Conservation (phyloP, 2,113 vertebrate genomes). For the Mormyrus lacerda region DNA sequence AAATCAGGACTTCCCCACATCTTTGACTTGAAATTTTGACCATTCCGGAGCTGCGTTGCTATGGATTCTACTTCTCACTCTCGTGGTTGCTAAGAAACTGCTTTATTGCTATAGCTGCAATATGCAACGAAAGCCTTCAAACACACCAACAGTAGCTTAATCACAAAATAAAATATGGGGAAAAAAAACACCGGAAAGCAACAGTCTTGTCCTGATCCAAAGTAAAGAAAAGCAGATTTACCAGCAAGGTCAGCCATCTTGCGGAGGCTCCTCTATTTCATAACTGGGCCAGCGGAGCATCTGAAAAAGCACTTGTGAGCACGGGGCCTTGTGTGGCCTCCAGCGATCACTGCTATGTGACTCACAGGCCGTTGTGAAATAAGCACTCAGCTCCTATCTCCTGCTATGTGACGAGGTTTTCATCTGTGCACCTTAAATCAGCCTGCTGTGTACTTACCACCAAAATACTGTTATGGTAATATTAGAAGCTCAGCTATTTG, state of each 20-base stretch:
- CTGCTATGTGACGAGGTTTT: neutral
- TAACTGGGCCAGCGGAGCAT: neutral
- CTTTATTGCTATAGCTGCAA: neutral
- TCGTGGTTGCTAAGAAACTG: neutral
- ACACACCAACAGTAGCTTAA: neutral
- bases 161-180: neutral
- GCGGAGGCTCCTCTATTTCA: too few species aligned
- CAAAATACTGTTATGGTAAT: neutral
- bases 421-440: neutral
- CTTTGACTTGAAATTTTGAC: neutral
- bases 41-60: neutral
- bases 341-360: neutral
- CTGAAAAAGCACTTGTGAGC: neutral
- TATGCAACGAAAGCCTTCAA: neutral
- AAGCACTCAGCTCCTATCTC: neutral
- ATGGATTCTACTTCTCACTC: neutral
- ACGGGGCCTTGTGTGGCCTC: neutral
- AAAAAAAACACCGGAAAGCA: neutral
- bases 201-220: neutral
- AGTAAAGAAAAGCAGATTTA: neutral
- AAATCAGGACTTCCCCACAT: neutral
- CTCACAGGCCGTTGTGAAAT: neutral
- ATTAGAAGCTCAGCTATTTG: neutral
- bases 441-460: too few species aligned
- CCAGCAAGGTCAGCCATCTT: neutral